Conservation (phyloP, 2,888 invertebrate genomes). For the Papilio demoleus region DNA sequence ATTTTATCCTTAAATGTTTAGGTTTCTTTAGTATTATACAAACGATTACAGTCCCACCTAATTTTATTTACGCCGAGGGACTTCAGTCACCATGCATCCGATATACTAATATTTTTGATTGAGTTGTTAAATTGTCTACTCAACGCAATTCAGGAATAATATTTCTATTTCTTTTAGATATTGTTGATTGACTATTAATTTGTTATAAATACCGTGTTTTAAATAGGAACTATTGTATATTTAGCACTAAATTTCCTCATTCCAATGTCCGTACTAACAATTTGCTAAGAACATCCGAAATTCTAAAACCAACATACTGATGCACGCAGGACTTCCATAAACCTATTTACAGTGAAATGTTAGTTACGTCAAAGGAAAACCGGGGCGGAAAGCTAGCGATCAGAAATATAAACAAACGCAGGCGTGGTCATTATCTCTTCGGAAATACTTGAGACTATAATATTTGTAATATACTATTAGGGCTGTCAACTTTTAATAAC, state of each 20-base stretch:
- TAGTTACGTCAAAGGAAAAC: constrained; percentile 28
- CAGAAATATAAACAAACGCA: constrained; percentile 49
- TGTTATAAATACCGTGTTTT: background rate
- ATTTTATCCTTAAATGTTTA: too few relatives aligned
- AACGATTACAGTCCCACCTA: too few relatives aligned
- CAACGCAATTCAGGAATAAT: background rate
- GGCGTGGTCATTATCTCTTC: constrained; percentile 50
- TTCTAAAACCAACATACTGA: background rate
- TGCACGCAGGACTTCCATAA: constrained; percentile 44
- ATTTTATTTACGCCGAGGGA: too few relatives aligned
- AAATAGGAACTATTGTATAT: background rate
- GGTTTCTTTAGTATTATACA: too few relatives aligned
- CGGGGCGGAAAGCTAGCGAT: constrained; percentile 50
- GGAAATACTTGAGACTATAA: constrained; percentile 54
- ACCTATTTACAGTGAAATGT: constrained; percentile 51
- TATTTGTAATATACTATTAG: constrained; percentile 39
- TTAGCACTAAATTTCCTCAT: background rate
- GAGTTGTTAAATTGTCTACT: background rate
- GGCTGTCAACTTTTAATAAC: background rate
- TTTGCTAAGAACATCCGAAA: background rate
- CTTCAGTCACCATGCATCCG: too few relatives aligned
- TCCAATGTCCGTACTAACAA: background rate
- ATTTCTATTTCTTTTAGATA: background rate
- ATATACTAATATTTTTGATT: background rate
- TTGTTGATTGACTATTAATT: background rate